phyloP scores from a whole-genome alignment of 2,113 vertebrate genomes.

The Hemichromis elongatus region DNA sequence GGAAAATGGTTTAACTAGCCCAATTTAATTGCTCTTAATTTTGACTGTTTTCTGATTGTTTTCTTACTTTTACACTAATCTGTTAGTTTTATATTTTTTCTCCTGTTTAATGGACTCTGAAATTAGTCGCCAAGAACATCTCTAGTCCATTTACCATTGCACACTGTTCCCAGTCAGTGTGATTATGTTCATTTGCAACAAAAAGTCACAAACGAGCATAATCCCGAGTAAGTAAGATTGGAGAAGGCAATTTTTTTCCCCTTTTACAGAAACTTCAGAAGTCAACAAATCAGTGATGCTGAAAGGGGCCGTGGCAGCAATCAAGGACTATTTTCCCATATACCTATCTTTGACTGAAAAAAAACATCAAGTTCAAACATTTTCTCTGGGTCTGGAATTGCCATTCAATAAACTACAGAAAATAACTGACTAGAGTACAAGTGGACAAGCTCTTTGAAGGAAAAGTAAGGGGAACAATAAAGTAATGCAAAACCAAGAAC shows the following conservation, averaged over 20 bases:
- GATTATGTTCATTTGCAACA: background rate
- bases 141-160: background rate
- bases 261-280: background rate
- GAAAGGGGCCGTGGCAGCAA: background rate
- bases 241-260: background rate
- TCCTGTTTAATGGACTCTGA: background rate
- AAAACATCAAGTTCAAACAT: background rate
- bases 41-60: background rate
- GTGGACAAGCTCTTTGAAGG: background rate
- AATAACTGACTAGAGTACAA: background rate
- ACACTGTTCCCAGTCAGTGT: background rate
- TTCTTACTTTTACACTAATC: background rate
- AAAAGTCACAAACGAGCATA: background rate
- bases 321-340: background rate
- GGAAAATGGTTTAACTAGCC: background rate
- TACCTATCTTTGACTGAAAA: background rate
- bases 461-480: background rate
- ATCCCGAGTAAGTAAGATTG: background rate
- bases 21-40: background rate
- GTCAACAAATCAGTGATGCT: background rate
- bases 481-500: background rate
- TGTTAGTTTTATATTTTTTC: background rate
- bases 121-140: background rate
- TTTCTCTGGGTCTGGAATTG: background rate
- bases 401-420: background rate